These are phyloP conservation scores for Epizoanthus ramosus DNA, from an alignment of 92 coral and sea anemone genomes.

Conservation along the genomic window DNA sequence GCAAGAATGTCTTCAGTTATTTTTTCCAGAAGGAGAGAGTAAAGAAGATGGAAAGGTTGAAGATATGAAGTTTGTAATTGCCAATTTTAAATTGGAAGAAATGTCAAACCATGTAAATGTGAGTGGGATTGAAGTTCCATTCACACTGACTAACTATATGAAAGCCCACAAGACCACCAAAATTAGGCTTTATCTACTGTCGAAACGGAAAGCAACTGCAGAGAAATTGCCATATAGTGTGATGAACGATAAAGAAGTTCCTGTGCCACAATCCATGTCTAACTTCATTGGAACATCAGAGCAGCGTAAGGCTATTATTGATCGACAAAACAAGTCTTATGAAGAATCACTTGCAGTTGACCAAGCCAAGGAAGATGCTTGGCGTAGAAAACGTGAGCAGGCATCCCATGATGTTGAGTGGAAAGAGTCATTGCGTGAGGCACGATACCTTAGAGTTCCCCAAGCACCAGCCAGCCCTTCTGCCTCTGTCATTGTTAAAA, in stretches of 20 bases:
- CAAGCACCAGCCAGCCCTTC: constrained; percentile 38
- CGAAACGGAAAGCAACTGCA: constrained; percentile 17
- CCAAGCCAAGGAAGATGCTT: constrained; percentile 45
- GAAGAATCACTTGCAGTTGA: constrained; percentile 40
- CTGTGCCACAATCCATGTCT: constrained; percentile 10
- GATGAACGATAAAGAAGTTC: not conserved
- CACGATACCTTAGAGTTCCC: constrained; percentile 38
- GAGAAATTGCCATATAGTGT: not conserved
- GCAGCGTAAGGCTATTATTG: constrained; percentile 23
- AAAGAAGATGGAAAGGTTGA: constrained; percentile 38
- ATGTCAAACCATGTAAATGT: constrained; percentile 23
- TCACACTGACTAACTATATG: constrained; percentile 41
- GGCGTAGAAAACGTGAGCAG: constrained; percentile 1
- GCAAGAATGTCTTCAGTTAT: constrained; percentile 30
- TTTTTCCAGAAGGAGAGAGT: constrained; percentile 52
- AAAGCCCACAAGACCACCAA: constrained; percentile 46
- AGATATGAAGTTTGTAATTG: constrained; percentile 47
- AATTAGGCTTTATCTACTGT: constrained; percentile 49
- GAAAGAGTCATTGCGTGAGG: constrained; percentile 42
- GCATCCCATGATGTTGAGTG: constrained; percentile 18
- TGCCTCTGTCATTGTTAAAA: constrained; percentile 40
- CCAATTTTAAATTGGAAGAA: constrained; percentile 43
- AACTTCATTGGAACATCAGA: constrained; percentile 39
- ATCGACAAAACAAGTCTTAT: constrained; percentile 43
- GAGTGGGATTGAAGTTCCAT: constrained; percentile 44